Percentiles rank a stretch among this genome's conserved stretches.
phyloP scores from a whole-genome alignment of 2,888 invertebrate genomes.

The Selenia dentaria region DNA sequence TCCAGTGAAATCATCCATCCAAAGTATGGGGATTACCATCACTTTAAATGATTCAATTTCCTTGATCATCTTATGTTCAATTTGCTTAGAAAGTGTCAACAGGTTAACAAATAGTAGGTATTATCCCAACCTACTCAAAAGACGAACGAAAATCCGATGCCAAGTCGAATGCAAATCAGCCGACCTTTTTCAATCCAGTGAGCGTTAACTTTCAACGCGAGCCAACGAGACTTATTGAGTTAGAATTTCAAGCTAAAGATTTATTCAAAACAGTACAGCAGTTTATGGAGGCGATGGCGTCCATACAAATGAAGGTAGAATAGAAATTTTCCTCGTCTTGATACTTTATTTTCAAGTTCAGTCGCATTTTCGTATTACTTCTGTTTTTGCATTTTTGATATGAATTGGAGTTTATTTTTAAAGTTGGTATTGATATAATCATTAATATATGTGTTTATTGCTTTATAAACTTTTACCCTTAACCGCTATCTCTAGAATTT shows the following conservation, averaged over 20 bases:
- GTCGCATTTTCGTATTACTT: slow-evolving; percentile 9
- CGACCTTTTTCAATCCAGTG: slow-evolving; percentile 72
- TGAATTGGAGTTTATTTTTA: too few relatives aligned
- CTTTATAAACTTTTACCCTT: too few relatives aligned
- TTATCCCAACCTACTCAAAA: slow-evolving; percentile 29
- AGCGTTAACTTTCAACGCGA: slow-evolving; percentile 63
- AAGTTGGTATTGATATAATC: too few relatives aligned
- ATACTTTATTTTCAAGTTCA: slow-evolving; percentile 30
- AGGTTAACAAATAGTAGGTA: slow-evolving; percentile 41
- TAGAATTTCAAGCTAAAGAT: slow-evolving; percentile 70
- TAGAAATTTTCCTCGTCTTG: slow-evolving; percentile 19
- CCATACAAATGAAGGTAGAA: slow-evolving; percentile 61
- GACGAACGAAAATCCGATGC: slow-evolving; percentile 21
- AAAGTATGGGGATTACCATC: too few relatives aligned
- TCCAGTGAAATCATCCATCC: too few relatives aligned
- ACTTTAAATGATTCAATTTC: too few relatives aligned
- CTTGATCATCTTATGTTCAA: background rate
- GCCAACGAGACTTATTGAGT: slow-evolving; percentile 58
- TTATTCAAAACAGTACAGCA: slow-evolving; percentile 73
- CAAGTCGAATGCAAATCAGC: slow-evolving; percentile 66
- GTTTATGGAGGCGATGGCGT: slow-evolving; percentile 46
- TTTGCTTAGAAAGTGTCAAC: slow-evolving; percentile 30
- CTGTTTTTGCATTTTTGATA: slow-evolving; percentile 26
- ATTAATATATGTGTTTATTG: too few relatives aligned
- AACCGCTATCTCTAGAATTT: too few relatives aligned